Evolutionary conservation across 92 coral and sea anemone species (phyloP), one percentile per base, ranked within the genome.

Genomic region (Porites rus): DNA sequence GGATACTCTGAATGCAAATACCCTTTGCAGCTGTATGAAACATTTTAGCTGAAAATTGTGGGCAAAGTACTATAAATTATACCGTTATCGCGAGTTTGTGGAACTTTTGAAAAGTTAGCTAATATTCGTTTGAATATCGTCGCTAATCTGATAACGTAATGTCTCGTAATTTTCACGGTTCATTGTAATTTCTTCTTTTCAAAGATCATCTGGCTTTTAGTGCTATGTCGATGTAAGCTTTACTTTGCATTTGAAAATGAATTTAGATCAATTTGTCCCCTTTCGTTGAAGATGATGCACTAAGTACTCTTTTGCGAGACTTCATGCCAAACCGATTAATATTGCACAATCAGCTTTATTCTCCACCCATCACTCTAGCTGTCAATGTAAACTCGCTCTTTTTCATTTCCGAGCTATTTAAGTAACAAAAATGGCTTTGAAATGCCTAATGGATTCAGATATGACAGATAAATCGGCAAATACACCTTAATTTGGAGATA

Each of bases 1-100:
- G 52, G 75, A 81, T 70, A 77, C 77, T 81, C 58, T 56, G 69
- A 81, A 81, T 38, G 54, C 38, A 56, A 71, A 70, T 25, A 38
- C 50, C 24, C 14, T 7, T n/a, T 25, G 16, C 86, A 81, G 21
- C 77, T 81, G 86, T 58, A 31, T 9, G 6, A 19, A 70, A 59
- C 51, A 77, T 69, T 69, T 81, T 56, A 69, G 61, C 67, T 54
- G 10, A 38, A 38, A 38, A 38, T 38, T 38, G 46, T 38, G 46
- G 46, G 46, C 65, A 72, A 38, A 28, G 64, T 80, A 13, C 67
- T 1, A 6, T 31, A 19, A 69, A 81, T 67, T 58, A 56, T 38
- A 69, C 24, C 69, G 58, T 69, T 69, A 81, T 81, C 77, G 85
- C 43, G n/a, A n/a, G 31, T 67, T 28, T n/a, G 1, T 81, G 20